Evolutionary conservation across 2,888 invertebrate genomes (phyloP), one percentile per base, ranked within the genome.

Genomic region (Sarcophaga caerulescens): DNA sequence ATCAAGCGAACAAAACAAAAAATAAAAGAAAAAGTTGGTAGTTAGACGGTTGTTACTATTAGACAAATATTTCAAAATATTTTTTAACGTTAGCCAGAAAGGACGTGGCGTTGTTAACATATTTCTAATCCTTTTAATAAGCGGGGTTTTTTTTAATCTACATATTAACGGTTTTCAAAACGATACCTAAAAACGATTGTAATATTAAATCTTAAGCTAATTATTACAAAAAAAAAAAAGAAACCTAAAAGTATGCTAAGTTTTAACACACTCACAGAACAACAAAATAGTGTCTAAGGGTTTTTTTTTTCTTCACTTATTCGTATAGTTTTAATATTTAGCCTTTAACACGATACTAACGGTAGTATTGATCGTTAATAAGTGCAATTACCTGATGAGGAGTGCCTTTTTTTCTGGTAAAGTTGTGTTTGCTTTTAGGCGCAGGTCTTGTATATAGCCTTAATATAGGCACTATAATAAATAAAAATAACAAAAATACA

Each of bases 401-500:
- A 81, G 84, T 85, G 85, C 74, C 84, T 74, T 84, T 57, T 47
- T 52, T 17, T 17, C n/a, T 81, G 35, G 35, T 35, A 8, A 35
- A 35, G 10, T 35, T 70, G 81, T 84, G 77, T 84, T 80, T 81
- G 77, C 84, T 86, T 86, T 86, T 84, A 86, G 85, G 85, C 85
- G 85, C 85, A 86, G 74, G 85, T 86, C 85, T 86, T 86, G 60
- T 78, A 84, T 81, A 74, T 81, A 81, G 83, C 83, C 83, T 77
- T 77, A 86, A 83, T 81, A 62, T 68, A 85, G 82, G 74, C 81
- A 78, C 60, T 35, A n/a, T 69, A 52, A 47, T 35, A 35, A 35
- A 25, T 25, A 25, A 25, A 25, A 35, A 35, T 35, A 71, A 70
- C 4, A 45, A 69, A 12, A 62, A 62, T 12, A 71, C 52, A 52